Evolutionary conservation across 2,113 vertebrate genomes (phyloP).

Genomic region (Pseudorectes ferrugineus): DNA sequence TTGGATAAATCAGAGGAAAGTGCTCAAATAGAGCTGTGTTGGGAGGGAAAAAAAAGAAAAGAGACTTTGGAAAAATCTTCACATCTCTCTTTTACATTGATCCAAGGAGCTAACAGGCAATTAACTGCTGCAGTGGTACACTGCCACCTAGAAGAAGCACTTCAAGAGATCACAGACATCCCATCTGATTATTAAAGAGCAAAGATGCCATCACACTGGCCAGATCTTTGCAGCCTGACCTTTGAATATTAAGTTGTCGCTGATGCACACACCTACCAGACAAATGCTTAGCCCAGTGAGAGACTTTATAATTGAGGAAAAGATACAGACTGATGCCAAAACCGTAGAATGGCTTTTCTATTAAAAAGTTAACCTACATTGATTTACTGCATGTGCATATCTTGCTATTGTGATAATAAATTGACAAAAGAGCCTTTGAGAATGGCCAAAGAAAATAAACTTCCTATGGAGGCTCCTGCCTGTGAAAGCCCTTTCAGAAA

Average conservation of each 20-base stretch:
- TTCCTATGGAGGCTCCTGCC: neutral
- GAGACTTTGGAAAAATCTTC: conserved; percentile 32
- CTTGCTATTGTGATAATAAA: conserved; percentile 40
- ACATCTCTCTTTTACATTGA: conserved; percentile 47
- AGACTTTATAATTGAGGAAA: conserved; percentile 39
- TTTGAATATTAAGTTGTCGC: conserved; percentile 45
- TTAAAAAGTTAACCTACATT: conserved; percentile 29
- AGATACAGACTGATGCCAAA: neutral
- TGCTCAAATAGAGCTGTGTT: conserved; percentile 13
- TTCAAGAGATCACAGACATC: conserved; percentile 40
- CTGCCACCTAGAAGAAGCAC: conserved; percentile 43
- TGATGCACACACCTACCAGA: neutral
- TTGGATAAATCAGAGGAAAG: conserved; percentile 41
- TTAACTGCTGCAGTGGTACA: conserved; percentile 42
- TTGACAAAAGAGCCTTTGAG: conserved; percentile 16
- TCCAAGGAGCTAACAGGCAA: conserved; percentile 52
- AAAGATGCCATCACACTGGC: conserved; percentile 11
- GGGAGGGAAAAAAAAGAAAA: neutral
- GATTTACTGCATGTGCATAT: conserved; percentile 7
- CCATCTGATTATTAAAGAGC: conserved; percentile 51
- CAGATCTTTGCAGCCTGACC: conserved; percentile 39
- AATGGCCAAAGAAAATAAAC: neutral
- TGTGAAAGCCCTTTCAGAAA: neutral
- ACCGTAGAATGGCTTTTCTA: neutral
- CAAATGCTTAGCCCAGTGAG: conserved; percentile 22